Evolutionary conservation across 2,113 vertebrate genomes (phyloP), one percentile per base, ranked within the genome.

Genomic region (Excalfactoria chinensis): DNA sequence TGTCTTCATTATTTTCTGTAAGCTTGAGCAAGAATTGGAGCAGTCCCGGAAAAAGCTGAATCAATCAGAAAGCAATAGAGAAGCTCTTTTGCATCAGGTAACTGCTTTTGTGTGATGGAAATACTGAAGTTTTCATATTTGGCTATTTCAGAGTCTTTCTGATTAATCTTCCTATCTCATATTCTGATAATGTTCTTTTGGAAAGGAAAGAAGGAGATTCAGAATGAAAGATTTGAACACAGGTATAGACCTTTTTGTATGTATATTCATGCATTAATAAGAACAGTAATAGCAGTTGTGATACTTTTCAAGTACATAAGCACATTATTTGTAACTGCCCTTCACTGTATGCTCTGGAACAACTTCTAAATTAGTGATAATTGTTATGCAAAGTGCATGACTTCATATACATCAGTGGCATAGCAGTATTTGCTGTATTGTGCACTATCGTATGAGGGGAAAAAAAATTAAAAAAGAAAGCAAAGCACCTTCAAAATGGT

Each of bases 1-100:
- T 90, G 81, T 74, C 34, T 90, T 94, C 76, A 34, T 93, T 44
- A 63, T 84, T 2, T 44, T 92, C 49, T 88, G 28, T 93, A 96
- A 98, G 98, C 97, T 98, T 96, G 98, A 98, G 84, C 97, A 98
- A 85, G 98, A 99, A 89, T 95, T 99, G 96, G 97, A 98, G 60
- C 95, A 94, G 58, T 98, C 98, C 11, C 97, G 78, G 79, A 98
- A 97, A 90, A 97, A 97, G 55, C 69, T 99, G 81, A 97, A 97
- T 79, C 98, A 99, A 87, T 98, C 98, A 15, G 99, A 99, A 97
- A 97, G 97, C 67, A 98, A 95, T 94, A 98, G 98, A 97, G 98
- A 98, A 93, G 93, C 97, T 58, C 98, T 99, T 74, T 94, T 97
- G 88, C 98, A 97, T 90, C 98, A 99, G 98, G 99, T 99, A 97